These are phyloP conservation scores for Nomada fucata DNA, from an alignment of 2,888 invertebrate genomes.

Conservation along the genomic window DNA sequence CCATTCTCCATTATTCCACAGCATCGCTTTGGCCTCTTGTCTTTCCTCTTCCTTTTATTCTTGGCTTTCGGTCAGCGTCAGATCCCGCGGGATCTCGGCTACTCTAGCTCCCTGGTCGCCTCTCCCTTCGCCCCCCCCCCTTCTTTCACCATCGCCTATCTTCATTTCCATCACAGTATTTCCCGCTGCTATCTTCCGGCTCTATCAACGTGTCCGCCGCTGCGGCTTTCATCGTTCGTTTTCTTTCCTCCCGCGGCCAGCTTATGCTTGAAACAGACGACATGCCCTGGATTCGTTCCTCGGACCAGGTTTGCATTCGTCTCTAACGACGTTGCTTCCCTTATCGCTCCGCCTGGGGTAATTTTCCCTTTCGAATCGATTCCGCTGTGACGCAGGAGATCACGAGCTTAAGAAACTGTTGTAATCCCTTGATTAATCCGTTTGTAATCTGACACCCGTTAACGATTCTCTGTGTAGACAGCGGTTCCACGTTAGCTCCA, in stretches of 20 bases:
- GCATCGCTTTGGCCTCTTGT: conserved; percentile 51
- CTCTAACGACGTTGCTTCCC: conserved; percentile 52
- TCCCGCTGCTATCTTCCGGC: conserved; percentile 45
- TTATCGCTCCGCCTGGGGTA: conserved; percentile 5
- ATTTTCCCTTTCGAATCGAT: conserved; percentile 17
- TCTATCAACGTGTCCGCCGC: conserved; percentile 39
- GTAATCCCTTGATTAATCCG: no score
- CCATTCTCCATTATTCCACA: conserved; percentile 51
- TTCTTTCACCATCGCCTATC: conserved; percentile 50
- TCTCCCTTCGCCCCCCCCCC: conserved; percentile 43
- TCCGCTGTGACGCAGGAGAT: no score
- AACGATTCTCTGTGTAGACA: no score
- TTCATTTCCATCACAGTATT: conserved; percentile 60
- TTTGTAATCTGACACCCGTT: no score
- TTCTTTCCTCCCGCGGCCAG: conserved; percentile 15
- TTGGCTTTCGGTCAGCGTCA: conserved; percentile 62
- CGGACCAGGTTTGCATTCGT: conserved; percentile 43
- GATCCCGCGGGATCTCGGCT: conserved; percentile 60
- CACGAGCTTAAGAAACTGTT: no score
- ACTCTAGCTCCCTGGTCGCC: conserved; percentile 52
- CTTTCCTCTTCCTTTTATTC: conserved; percentile 47
- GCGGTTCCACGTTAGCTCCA: not conserved
- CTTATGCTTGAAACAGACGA: conserved; percentile 37
- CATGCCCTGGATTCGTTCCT: conserved; percentile 33
- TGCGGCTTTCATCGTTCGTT: conserved; percentile 33